Evolutionary conservation across 2,888 invertebrate genomes (phyloP).

Genomic region (Ellobium chinense): DNA sequence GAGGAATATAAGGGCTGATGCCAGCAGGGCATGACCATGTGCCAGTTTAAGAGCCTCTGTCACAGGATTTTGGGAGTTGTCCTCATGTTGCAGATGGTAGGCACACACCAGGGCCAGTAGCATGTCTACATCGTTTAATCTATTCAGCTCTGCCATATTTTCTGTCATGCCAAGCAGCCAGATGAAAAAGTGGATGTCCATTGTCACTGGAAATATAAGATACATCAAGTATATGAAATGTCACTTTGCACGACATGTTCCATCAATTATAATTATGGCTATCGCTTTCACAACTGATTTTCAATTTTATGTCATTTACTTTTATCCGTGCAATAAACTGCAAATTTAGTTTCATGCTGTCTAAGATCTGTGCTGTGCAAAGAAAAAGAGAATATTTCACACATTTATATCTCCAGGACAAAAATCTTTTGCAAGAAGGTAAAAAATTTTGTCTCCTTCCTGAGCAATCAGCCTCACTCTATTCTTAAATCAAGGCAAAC

Average conservation of each 20-base stretch:
- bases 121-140: slow-evolving; percentile 84
- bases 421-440: no score
- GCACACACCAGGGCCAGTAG: slow-evolving; percentile 91
- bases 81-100: slow-evolving; percentile 91
- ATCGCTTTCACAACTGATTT: no score
- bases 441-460: no score
- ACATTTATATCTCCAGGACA: no score
- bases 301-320: no score
- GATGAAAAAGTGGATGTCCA: slow-evolving; percentile 47
- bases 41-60: slow-evolving; percentile 70
- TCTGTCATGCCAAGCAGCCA: slow-evolving; percentile 87
- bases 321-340: no score
- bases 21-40: slow-evolving; percentile 32
- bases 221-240: not conserved
- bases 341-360: no score
- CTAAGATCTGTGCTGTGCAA: no score
- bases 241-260: not conserved
- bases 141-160: slow-evolving; percentile 87
- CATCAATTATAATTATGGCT: no score
- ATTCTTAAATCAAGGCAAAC: no score
- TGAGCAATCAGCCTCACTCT: no score
- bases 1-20: slow-evolving; percentile 24
- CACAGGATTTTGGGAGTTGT: slow-evolving; percentile 75
- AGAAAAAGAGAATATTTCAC: no score
- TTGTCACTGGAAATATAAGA: slow-evolving; percentile 24